Base-by-base conservation (phyloP, 1,140 invertebrate species). In the Anadara kagoshimensis region DNA sequence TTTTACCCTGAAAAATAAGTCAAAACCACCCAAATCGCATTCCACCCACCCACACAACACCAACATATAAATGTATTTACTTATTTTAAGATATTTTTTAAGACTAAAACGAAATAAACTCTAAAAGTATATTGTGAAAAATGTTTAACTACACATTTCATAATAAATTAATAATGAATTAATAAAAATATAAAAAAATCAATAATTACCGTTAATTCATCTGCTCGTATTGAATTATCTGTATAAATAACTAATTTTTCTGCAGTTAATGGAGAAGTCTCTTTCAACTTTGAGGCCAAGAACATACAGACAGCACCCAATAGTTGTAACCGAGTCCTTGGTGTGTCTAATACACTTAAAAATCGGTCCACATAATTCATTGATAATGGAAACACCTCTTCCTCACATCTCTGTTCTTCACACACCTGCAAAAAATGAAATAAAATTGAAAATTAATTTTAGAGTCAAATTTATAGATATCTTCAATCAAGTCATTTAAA, bases 351-450 rank as follows among this genome's bases (percentile, higher is more conserved):
- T 53, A 93, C 92, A 79, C 93, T 94, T 78, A 98, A 90, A 91
- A 97, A 97, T 85, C 97, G 92, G 90, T 98, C 96, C 91, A 98
- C 89, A 89, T 96, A 97, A 86, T 96, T 97, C 87, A 97, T 93
- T 26, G 96, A 94, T 81, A 98, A 90, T 7, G 94, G 92, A 86
- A 97, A 97, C 22, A 98, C 95, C 85, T 96, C 95, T 81, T 97
- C 95, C 89, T 97, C 95, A 81, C 95, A 95, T 74, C 93, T 93
- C 83, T 96, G 94, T 84, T 97, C 95, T 86, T 96, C 95, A 89
- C 95, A 97, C 70, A 98, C 95, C 96, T 97, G 91, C n/a, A 81
- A 79, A 59, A 72, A 89, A 91, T 36, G 2, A 36, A 36, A 36
- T 36, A 36, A 36, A 36, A 36, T 36, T 36, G 29, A 36, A 36